phyloP scores from a whole-genome alignment of 1,140 invertebrate genomes.

The Aphelenchoides avenae region DNA sequence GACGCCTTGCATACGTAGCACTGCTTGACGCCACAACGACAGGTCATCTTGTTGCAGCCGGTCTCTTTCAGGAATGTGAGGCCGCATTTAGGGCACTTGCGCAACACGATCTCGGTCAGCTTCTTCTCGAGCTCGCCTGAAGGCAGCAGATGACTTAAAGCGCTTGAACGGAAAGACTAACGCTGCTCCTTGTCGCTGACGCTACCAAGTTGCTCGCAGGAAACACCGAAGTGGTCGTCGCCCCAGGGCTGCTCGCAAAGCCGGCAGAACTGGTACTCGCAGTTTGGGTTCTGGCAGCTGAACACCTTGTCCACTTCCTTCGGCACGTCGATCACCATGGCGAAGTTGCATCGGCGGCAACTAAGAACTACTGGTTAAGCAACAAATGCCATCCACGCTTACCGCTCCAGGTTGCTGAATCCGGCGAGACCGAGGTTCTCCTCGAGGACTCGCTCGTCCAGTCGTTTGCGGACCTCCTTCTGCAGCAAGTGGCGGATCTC shows the following conservation, averaged over 20 bases:
- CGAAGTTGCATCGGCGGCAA: slow-evolving; percentile 36
- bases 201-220: slow-evolving; percentile 25
- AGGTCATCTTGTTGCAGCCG: slow-evolving; percentile 72
- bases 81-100: slow-evolving; percentile 67
- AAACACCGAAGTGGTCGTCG: slow-evolving; percentile 32
- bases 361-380: too few relatives aligned
- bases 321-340: slow-evolving; percentile 22
- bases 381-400: too few relatives aligned
- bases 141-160: too few relatives aligned
- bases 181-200: too few relatives aligned
- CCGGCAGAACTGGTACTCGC: slow-evolving; percentile 27
- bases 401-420: slow-evolving; percentile 23
- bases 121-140: slow-evolving; percentile 33
- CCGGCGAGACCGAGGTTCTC: slow-evolving; percentile 30
- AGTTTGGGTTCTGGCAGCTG: slow-evolving; percentile 25
- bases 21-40: slow-evolving; percentile 68
- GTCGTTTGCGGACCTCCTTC: slow-evolving; percentile 12
- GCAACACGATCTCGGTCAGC: slow-evolving; percentile 31
- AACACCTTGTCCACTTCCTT: slow-evolving; percentile 35
- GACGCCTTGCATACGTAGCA: too few relatives aligned
- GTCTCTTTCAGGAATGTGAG: slow-evolving; percentile 67
- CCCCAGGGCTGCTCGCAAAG: slow-evolving; percentile 33
- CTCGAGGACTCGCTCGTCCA: slow-evolving; percentile 34
- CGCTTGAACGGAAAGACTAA: too few relatives aligned
- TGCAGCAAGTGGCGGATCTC: slow-evolving; percentile 20